A percentile compares a stretch with the other conserved stretches of the same genome.
phyloP scores from a whole-genome alignment of 2,888 invertebrate genomes.

The Eugnorisma glareosa region DNA sequence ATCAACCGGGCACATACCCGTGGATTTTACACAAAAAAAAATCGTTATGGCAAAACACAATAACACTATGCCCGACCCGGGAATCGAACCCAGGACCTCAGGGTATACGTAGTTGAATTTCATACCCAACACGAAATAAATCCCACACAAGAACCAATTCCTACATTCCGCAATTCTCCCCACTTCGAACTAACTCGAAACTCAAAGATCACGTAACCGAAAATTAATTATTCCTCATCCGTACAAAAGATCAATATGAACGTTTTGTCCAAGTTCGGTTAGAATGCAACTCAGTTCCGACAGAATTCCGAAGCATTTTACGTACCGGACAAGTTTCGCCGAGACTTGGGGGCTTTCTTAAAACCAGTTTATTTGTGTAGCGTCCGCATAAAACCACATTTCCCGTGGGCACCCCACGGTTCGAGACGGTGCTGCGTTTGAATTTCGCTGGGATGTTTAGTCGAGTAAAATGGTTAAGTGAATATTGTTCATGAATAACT shows the following conservation, averaged over 20 bases:
- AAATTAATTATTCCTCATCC: conserved; percentile 50
- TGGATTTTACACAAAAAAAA: no score
- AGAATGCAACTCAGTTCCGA: conserved; percentile 52
- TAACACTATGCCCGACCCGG: not conserved
- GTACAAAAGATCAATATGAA: conserved; percentile 53
- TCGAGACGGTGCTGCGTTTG: conserved; percentile 62
- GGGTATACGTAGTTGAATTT: not conserved
- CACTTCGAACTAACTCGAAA: conserved; percentile 10
- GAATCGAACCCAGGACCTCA: not conserved
- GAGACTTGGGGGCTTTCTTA: conserved; percentile 71
- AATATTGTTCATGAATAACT: not conserved
- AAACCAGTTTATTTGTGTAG: conserved; percentile 79
- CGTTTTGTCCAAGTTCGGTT: conserved; percentile 41
- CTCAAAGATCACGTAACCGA: conserved; percentile 28
- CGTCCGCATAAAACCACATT: conserved; percentile 77
- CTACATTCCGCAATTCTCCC: not conserved
- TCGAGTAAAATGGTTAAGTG: not conserved
- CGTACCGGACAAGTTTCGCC: conserved; percentile 65
- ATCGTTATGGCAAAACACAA: not conserved
- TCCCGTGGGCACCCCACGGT: conserved; percentile 71
- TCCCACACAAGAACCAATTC: not conserved
- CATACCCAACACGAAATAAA: not conserved
- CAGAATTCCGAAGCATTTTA: conserved; percentile 66
- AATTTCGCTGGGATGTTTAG: not conserved
- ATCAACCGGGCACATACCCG: not conserved